These are phyloP conservation scores for Lynx canadensis DNA, from an alignment of 2,113 vertebrate species.

Conservation along the genomic window DNA sequence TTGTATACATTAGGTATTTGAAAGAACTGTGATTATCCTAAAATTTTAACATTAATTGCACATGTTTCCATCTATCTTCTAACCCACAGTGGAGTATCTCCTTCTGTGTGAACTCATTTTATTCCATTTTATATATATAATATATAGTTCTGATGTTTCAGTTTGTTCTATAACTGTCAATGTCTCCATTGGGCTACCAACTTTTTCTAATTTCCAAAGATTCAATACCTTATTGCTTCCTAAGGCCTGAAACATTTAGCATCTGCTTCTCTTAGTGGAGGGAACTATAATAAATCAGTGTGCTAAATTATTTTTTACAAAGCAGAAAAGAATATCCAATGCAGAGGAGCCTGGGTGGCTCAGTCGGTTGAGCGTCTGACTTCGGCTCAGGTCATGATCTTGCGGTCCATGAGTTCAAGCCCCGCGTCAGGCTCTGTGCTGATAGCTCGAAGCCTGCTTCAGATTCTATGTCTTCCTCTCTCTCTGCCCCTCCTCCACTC, in stretches of 20 bases:
- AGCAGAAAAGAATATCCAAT: no score
- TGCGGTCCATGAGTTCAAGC: no score
- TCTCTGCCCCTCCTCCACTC: no score
- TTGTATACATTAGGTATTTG: neutral
- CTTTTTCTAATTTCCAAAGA: neutral
- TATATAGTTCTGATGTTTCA: neutral
- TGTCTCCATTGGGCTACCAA: neutral
- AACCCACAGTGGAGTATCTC: neutral
- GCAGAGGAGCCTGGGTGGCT: no score
- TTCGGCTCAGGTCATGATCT: no score
- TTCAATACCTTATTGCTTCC: neutral
- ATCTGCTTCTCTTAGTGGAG: neutral
- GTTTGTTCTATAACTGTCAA: neutral
- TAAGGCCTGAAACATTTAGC: neutral
- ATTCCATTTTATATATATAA: no score
- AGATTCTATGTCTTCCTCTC: no score
- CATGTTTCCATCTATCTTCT: neutral
- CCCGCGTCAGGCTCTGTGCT: no score
- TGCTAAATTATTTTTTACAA: no score
- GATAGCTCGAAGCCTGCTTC: no score
- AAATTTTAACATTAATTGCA: neutral
- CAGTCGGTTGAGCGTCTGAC: no score
- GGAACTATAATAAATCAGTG: neutral
- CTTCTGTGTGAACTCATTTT: neutral
- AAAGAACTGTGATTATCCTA: neutral